Percentiles rank a stretch among this genome's conserved stretches.
Conservation (phyloP, 1,140 invertebrate genomes). For the Anagrus nilaparvatae region DNA sequence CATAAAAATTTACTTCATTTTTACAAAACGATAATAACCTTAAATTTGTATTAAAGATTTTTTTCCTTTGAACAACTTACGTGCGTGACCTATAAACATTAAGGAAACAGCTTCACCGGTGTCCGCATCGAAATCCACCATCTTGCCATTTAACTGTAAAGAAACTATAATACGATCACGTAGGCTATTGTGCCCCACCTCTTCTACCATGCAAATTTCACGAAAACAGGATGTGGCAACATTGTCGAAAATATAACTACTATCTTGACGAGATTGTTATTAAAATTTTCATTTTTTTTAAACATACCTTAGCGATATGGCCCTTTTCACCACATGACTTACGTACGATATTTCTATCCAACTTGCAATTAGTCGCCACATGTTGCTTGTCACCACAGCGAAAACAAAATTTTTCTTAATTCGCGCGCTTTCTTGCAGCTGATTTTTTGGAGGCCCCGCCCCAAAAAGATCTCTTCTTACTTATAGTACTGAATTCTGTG, state of each 20-base stretch:
- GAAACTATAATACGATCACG: neutral
- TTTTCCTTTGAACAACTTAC: neutral
- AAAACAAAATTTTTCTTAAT: too few relatives aligned
- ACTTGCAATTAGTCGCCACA: neutral
- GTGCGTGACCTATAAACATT: neutral
- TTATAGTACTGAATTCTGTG: too few relatives aligned
- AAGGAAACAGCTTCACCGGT: neutral
- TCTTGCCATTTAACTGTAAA: neutral
- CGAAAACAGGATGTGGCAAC: too few relatives aligned
- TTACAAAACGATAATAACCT: neutral
- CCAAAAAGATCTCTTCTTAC: too few relatives aligned
- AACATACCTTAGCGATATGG: neutral
- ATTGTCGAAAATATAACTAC: neutral
- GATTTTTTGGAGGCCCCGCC: too few relatives aligned
- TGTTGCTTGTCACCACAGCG: neutral
- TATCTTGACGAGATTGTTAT: neutral
- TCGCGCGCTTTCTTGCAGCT: too few relatives aligned
- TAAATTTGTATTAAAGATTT: neutral
- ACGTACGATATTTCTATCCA: neutral
- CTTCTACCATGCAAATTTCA: neutral
- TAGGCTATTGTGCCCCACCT: neutral
- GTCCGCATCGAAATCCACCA: slow-evolving; percentile 1
- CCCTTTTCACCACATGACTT: neutral
- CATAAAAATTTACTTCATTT: neutral
- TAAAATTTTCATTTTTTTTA: neutral